A percentile compares a stretch with the other conserved stretches of the same genome.
These are phyloP conservation scores for Pipistrellus pygmaeus DNA, from an alignment of 2,797 vertebrate species.

Conservation along the genomic window DNA sequence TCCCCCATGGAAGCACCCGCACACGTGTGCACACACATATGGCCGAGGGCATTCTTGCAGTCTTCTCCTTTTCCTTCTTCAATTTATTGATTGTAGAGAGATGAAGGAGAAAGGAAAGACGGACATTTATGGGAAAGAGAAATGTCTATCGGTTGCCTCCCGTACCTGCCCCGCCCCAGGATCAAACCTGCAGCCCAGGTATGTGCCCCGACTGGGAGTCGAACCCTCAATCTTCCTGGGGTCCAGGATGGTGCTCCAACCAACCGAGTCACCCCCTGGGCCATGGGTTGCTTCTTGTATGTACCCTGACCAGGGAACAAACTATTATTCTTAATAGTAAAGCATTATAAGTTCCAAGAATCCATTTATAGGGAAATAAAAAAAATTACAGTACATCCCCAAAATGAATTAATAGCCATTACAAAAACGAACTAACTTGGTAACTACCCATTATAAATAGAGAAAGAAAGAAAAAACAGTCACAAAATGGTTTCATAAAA, in stretches of 20 bases:
- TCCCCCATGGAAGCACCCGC: not conserved
- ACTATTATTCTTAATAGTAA: slow-evolving; percentile 30
- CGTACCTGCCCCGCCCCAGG: not conserved
- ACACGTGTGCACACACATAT: not conserved
- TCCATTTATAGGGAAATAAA: not conserved
- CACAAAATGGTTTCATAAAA: not conserved
- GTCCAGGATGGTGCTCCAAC: not conserved
- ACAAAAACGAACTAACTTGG: not conserved
- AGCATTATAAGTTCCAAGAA: slow-evolving; percentile 3
- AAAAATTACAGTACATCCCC: not conserved
- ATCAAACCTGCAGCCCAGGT: not conserved
- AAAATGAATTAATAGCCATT: not conserved
- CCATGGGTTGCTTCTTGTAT: not conserved
- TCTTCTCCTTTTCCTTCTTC: not conserved
- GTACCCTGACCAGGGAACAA: not conserved
- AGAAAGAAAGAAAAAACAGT: not conserved
- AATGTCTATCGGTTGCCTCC: not conserved
- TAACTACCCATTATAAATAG: not conserved
- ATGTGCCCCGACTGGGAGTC: not conserved
- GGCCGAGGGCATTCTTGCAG: not conserved
- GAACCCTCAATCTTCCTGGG: not conserved
- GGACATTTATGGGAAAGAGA: not conserved
- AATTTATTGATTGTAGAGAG: not conserved
- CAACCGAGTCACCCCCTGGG: not conserved
- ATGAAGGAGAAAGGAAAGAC: not conserved